These are phyloP conservation scores for Pocillopora damicornis DNA, from an alignment of 64 coral and sea anemone species.

Conservation along the genomic window DNA sequence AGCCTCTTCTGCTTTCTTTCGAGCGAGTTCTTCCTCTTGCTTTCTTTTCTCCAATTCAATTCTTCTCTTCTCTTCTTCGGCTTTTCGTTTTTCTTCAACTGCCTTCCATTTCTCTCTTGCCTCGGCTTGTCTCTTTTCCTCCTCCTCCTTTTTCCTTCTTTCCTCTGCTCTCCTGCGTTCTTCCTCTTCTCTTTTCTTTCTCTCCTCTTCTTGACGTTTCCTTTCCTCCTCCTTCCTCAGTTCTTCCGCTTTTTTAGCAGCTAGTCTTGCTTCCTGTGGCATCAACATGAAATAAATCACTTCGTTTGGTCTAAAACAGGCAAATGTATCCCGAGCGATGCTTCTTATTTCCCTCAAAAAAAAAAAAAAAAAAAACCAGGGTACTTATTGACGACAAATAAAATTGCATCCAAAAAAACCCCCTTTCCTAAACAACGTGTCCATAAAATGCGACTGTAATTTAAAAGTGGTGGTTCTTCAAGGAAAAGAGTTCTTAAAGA, in stretches of 20 bases:
- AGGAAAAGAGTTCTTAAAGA: too few relatives aligned
- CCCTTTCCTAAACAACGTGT: too few relatives aligned
- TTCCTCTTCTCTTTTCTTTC: constrained; percentile 35
- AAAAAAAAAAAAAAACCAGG: too few relatives aligned
- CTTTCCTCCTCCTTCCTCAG: constrained; percentile 68
- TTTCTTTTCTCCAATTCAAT: constrained; percentile 40
- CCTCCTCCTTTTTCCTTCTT: constrained; percentile 19
- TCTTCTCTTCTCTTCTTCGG: constrained; percentile 8
- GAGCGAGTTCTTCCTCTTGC: constrained; percentile 22
- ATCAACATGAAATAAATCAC: background rate
- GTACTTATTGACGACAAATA: too few relatives aligned
- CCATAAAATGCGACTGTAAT: too few relatives aligned
- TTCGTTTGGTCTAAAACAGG: too few relatives aligned
- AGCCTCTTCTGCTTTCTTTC: constrained; percentile 46
- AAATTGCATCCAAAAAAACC: too few relatives aligned
- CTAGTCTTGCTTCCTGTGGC: constrained; percentile 63
- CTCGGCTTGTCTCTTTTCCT: constrained; percentile 38
- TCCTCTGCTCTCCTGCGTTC: constrained; percentile 37
- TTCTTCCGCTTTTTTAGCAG: constrained; percentile 67
- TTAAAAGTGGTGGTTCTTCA: too few relatives aligned
- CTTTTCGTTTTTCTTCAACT: constrained; percentile 3
- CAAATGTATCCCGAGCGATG: too few relatives aligned
- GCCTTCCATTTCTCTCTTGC: constrained; percentile 40
- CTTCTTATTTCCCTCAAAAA: too few relatives aligned
- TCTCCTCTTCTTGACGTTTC: constrained; percentile 60